Conservation (phyloP, 1,140 invertebrate species). For the Sarcophaga bullata region DNA sequence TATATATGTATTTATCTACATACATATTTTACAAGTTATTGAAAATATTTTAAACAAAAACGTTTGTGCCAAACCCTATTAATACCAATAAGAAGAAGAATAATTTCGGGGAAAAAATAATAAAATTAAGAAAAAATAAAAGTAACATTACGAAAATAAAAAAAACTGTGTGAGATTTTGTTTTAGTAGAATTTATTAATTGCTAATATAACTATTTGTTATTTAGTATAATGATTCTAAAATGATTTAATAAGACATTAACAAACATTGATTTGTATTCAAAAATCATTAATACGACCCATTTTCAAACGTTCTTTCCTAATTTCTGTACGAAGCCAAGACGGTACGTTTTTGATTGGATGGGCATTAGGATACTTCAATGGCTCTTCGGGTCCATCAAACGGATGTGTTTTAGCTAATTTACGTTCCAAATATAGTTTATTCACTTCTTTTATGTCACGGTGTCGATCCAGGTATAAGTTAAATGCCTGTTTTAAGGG, state of each 20-base stretch:
- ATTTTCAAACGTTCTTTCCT: conserved; percentile 73
- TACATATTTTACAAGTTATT: conserved; percentile 10
- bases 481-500: conserved; percentile 86
- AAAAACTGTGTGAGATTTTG: neutral
- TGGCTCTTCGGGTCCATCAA: conserved; percentile 74
- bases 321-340: conserved; percentile 80
- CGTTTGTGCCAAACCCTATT: conserved; percentile 47
- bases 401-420: conserved; percentile 84
- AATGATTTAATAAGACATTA: neutral
- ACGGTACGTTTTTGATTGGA: conserved; percentile 71
- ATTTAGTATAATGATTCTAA: conserved; percentile 5
- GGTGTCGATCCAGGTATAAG: conserved; percentile 89
- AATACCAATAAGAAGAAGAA: conserved; percentile 26
- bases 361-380: conserved; percentile 81
- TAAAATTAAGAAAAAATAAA: conserved; percentile 5
- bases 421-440: conserved; percentile 88
- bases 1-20: too few species aligned
- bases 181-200: neutral
- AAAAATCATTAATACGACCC: conserved; percentile 76
- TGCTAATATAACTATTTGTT: neutral
- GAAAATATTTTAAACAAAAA: conserved; percentile 21
- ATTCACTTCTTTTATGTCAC: conserved; percentile 86
- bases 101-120: neutral
- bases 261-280: conserved; percentile 29
- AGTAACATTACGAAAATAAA: neutral